phyloP scores from a whole-genome alignment of 2,888 invertebrate genomes.

The Pyrochroa serraticornis region DNA sequence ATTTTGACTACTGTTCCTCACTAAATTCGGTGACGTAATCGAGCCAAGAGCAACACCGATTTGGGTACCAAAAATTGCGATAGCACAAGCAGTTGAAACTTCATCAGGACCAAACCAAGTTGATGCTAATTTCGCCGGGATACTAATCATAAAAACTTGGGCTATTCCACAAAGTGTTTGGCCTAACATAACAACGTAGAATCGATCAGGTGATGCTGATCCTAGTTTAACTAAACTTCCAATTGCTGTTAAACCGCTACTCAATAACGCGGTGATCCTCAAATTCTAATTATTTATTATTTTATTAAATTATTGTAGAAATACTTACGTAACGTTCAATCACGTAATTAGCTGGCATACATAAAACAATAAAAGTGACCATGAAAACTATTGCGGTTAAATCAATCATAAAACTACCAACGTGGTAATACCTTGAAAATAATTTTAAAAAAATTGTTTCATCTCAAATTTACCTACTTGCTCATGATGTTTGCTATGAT shows the following conservation, averaged over 20 bases:
- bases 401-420: conserved; percentile 75
- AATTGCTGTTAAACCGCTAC: conserved; percentile 63
- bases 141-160: conserved; percentile 70
- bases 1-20: conserved; percentile 29
- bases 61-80: conserved; percentile 98
- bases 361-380: conserved; percentile 91
- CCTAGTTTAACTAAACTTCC: conserved; percentile 68
- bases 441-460: neutral
- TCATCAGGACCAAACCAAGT: conserved; percentile 91
- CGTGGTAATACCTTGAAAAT: conserved; percentile 68
- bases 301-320: neutral
- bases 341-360: conserved; percentile 94
- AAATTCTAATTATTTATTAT: conserved; percentile 60
- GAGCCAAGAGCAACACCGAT: conserved; percentile 53
- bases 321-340: conserved; percentile 48
- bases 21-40: conserved; percentile 39
- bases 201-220: conserved; percentile 65
- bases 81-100: conserved; percentile 91
- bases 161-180: conserved; percentile 64
- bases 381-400: conserved; percentile 97
- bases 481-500: conserved; percentile 85
- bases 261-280: conserved; percentile 60
- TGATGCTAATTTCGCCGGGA: conserved; percentile 72
- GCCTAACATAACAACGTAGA: conserved; percentile 66
- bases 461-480: conserved; percentile 50